A percentile compares a stretch with the other conserved stretches of the same genome.
Evolutionary conservation across 1,140 invertebrate genomes (phyloP).

Genomic region (Paraescarpia echinospica): DNA sequence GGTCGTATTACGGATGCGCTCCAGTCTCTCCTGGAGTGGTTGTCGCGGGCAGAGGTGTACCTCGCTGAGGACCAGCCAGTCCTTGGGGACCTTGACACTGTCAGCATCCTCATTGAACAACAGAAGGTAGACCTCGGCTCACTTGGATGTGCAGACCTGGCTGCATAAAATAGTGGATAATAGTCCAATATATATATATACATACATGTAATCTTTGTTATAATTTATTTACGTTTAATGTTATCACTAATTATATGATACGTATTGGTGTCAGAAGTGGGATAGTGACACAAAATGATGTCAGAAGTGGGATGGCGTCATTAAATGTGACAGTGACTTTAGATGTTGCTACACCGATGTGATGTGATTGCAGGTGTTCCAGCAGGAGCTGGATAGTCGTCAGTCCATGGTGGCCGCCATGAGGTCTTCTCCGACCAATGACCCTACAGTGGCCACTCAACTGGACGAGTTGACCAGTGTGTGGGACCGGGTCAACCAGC

Average conservation of each 20-base stretch:
- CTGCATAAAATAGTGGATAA: too few relatives aligned
- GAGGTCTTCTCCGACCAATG: constrained; percentile 72
- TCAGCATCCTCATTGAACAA: constrained; percentile 88
- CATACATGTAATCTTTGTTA: constrained; percentile 3
- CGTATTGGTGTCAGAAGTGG: neutral
- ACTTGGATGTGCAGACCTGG: too few relatives aligned
- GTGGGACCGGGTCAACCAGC: constrained; percentile 80
- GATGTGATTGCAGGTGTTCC: constrained; percentile 68
- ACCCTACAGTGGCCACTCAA: constrained; percentile 75
- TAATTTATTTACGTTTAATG: neutral
- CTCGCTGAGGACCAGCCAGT: constrained; percentile 80
- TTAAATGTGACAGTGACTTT: neutral
- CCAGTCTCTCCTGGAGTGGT: constrained; percentile 90
- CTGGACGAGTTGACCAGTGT: constrained; percentile 77
- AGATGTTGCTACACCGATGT: neutral
- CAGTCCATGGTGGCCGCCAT: constrained; percentile 86
- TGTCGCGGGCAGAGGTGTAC: constrained; percentile 74
- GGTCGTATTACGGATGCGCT: constrained; percentile 96
- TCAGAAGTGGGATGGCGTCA: neutral
- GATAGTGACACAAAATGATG: neutral
- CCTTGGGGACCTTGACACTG: constrained; percentile 93
- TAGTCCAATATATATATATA: constrained; percentile 15
- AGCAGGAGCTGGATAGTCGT: constrained; percentile 85
- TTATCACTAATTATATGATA: too few relatives aligned
- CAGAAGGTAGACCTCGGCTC: constrained; percentile 69